Percentiles rank a stretch among this genome's conserved stretches.
These are phyloP conservation scores for Chondrosia reniformis DNA, from an alignment of 37 sponge, comb jelly and placozoan species.

Conservation along the genomic window DNA sequence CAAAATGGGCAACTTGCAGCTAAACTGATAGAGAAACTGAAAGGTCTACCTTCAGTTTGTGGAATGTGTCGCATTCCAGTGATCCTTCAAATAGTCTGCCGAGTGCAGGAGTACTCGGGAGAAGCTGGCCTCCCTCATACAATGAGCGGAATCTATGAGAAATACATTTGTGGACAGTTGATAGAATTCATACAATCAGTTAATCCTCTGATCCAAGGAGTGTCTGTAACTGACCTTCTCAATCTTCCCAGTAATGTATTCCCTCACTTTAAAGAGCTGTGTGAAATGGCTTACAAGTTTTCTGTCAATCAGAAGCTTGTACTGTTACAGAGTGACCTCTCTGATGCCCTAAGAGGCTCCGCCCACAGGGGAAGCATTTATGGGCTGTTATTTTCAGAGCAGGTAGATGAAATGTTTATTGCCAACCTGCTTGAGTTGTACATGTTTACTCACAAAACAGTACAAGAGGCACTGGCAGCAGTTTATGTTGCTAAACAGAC, in stretches of 20 bases:
- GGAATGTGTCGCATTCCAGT: conserved; percentile 10
- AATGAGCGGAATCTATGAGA: neutral
- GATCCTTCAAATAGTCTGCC: neutral
- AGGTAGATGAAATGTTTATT: neutral
- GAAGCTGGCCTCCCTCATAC: neutral
- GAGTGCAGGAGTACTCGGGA: neutral
- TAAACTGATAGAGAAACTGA: neutral
- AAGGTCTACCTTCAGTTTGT: neutral
- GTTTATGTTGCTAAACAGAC: neutral
- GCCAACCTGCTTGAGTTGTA: neutral
- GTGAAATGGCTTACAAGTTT: neutral
- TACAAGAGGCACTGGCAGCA: conserved; percentile 9
- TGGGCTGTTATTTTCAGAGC: neutral
- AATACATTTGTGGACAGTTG: neutral
- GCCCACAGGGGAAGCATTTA: neutral
- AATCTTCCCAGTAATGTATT: neutral
- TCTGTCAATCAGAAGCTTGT: neutral
- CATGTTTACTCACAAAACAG: neutral
- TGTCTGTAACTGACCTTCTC: neutral
- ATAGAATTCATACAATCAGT: no score
- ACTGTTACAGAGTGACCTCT: neutral
- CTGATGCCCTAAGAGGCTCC: no score
- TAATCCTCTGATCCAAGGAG: neutral
- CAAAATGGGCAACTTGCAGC: no score
- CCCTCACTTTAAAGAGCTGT: neutral